Evolutionary conservation across 2,797 vertebrate genomes (phyloP), one percentile per base, ranked within the genome.

Genomic region (Scyliorhinus canicula): DNA sequence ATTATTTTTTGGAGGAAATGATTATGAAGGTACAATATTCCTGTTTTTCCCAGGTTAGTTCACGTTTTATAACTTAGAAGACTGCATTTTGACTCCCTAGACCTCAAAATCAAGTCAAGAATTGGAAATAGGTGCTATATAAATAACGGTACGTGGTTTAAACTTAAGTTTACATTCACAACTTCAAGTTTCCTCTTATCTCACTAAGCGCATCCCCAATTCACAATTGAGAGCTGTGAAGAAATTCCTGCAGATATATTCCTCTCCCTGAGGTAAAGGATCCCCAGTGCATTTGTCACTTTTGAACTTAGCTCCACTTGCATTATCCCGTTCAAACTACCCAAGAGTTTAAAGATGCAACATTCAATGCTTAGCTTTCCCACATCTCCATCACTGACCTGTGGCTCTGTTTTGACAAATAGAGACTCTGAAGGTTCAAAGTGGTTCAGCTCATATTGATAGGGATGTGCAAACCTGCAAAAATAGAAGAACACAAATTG

Each of bases 391-490:
- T 40, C 57, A 96, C 95, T 95, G 95, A 98, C 99, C 98, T 99
- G 98, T 9, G 97, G 97, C 21, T 98, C 97, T 77, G 98, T 97
- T 95, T 98, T 99, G 55, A 97, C 96, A 44, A 98, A 96, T 93
- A 98, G 96, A 57, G n/a, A 96, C 14, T 98, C 98, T 55, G 97
- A 96, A 90, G 97, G 96, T 21, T 96, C 96, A 85, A 99, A 97
- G 96, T 98, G 98, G 91, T 99, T 98, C 94, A 99, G 95, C 95
- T 99, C 99, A 96, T 98, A 98, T 12, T 98, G 98, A 95, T 99
- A 99, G 4, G 99, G 99, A 95, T 99, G 99, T 93, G 98, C 98
- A 97, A 99, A 99, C 98, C 99, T 99, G 95, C 21, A 69, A 71
- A 95, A 28, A 26, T 55, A n/a, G 90, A 57, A 55, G 84, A 71